phyloP scores from a whole-genome alignment of 1,140 invertebrate species.

The Drosophila willistoni region DNA sequence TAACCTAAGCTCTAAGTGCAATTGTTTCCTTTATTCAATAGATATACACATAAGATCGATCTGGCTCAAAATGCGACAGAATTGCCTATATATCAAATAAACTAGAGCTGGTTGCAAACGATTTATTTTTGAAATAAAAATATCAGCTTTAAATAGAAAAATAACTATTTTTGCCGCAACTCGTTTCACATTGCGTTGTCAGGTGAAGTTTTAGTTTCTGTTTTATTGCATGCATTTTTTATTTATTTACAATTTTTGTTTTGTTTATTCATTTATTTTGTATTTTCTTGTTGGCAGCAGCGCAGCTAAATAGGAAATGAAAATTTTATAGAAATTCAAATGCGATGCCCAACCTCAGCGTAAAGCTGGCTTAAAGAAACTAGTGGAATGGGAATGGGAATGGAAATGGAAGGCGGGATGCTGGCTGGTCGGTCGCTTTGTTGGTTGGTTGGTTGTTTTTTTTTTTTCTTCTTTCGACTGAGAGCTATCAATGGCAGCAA shows the following conservation, averaged over 20 bases:
- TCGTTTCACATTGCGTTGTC: not conserved
- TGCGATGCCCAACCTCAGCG: conserved; percentile 41
- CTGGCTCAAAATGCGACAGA: too few species aligned
- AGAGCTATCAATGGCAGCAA: conserved; percentile 72
- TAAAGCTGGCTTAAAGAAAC: conserved; percentile 73
- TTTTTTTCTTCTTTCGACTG: conserved; percentile 9
- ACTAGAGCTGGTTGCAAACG: not conserved
- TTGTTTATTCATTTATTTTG: conserved; percentile 34
- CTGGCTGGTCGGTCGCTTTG: not conserved
- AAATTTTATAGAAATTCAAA: conserved; percentile 80
- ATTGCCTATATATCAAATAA: not conserved
- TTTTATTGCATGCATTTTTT: not conserved
- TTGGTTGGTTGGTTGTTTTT: too few species aligned
- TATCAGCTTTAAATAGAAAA: not conserved
- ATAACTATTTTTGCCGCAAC: not conserved
- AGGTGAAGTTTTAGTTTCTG: not conserved
- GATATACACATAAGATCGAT: too few species aligned
- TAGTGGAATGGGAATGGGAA: conserved; percentile 4
- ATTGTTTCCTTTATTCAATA: too few species aligned
- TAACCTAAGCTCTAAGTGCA: too few species aligned
- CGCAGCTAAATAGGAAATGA: conserved; percentile 75
- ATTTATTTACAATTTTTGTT: conserved; percentile 6
- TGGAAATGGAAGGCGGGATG: not conserved
- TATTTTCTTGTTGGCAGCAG: conserved; percentile 25
- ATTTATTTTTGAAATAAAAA: not conserved